Conservation (phyloP, 2,888 invertebrate species). For the Corbicula japonica region DNA sequence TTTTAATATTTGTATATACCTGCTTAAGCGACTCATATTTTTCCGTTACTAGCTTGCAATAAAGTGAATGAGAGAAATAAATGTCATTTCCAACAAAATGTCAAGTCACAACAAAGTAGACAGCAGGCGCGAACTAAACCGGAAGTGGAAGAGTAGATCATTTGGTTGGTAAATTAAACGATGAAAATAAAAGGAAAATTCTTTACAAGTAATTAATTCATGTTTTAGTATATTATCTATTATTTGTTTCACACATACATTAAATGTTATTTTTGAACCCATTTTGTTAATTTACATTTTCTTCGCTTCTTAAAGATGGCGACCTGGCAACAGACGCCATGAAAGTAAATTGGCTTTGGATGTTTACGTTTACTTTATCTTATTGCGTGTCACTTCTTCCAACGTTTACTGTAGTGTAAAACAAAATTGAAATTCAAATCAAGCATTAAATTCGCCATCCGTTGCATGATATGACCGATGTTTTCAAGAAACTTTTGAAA, state of each 20-base stretch:
- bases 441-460: no score
- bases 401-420: no score
- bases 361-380: no score
- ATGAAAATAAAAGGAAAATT: neutral
- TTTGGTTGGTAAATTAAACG: conserved; percentile 28
- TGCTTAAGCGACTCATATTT: conserved; percentile 35
- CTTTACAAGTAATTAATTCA: neutral
- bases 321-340: conserved; percentile 80
- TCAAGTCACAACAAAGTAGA: conserved; percentile 67
- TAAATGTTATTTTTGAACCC: no score
- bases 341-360: no score
- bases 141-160: conserved; percentile 31
- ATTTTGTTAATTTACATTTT: neutral
- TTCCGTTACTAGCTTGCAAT: neutral
- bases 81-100: conserved; percentile 13
- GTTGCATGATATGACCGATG: no score
- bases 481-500: neutral
- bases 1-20: conserved; percentile 26
- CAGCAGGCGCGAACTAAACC: conserved; percentile 60
- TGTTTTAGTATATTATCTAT: no score
- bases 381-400: no score
- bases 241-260: no score
- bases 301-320: conserved; percentile 73
- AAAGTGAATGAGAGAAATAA: conserved; percentile 1
- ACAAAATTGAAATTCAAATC: no score